These are phyloP conservation scores for silkworm (Bombyx mori) DNA, from an alignment of 1,140 invertebrate genomes.

Conservation along the genomic window ASM3026992v2 NC_085117.1:1275501-1276000, in stretches of 20 bases:
- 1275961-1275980: constrained; percentile 70
- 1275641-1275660: too few species aligned
- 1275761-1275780: not conserved
- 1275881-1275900: constrained; percentile 87
- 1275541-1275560: too few species aligned
- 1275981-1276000: constrained; percentile 71
- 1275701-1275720: too few species aligned
- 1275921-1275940: constrained; percentile 73
- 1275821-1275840: constrained; percentile 71
- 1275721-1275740: too few species aligned
- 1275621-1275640: too few species aligned
- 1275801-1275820: not conserved
- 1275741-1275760: not conserved
- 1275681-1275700: too few species aligned
- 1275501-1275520: too few species aligned
- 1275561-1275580: too few species aligned
- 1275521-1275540: too few species aligned
- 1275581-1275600: too few species aligned
- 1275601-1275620: too few species aligned
- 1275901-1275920: constrained; percentile 92
- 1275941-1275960: constrained; percentile 39
- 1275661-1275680: too few species aligned
- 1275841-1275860: constrained; percentile 77
- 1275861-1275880: constrained; percentile 73
- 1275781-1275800: constrained; percentile 8